Evolutionary conservation across 2,113 vertebrate genomes (phyloP), one percentile per base, ranked within the genome.

Genomic region (Lagenorhynchus albirostris): DNA sequence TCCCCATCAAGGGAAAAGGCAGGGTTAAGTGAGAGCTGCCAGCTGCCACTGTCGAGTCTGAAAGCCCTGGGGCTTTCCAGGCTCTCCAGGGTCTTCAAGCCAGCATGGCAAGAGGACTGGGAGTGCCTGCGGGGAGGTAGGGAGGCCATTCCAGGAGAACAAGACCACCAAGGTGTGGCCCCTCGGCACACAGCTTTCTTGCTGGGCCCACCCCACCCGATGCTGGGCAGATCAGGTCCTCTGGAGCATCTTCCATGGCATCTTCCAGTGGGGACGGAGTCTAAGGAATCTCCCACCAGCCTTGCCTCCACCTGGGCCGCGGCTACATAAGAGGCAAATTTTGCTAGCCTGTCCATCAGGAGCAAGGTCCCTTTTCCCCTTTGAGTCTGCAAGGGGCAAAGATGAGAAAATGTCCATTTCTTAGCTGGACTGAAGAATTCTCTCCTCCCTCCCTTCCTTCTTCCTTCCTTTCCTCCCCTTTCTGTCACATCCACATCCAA

Each of bases 31-130:
- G 73, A 63, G 67, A 58, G 31, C 26, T 26, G 88, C 31, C 50
- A 1, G 17, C 20, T 23, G 33, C 29, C 36, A 47, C 55, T 3
- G 5, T 15, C 41, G n/a, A 1, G 15, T 29, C 63, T 74, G 25
- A 50, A 50, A 50, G 50, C 14, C 14, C 50, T 50, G 53, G 62
- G 86, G 58, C 33, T 96, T 93, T 96, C 38, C 80, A 84, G 80
- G 63, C 67, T 95, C 89, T 62, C 0, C 1, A 86, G 94, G 18
- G 70, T 89, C 55, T 50, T 80, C 41, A 86, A 63, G 86, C 50
- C 58, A 53, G n/a, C 14, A 65, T 79, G 74, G 81, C 12, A 33
- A 0, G 5, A 92, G n/a, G 77, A 23, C 38, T 26, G 80, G 23
- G 62, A 7, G 12, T 6, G 73, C 33, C 38, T 0, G 11, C 70